Evolutionary conservation across 2,113 vertebrate genomes (phyloP).

Genomic region (Chaetops frenatus): DNA sequence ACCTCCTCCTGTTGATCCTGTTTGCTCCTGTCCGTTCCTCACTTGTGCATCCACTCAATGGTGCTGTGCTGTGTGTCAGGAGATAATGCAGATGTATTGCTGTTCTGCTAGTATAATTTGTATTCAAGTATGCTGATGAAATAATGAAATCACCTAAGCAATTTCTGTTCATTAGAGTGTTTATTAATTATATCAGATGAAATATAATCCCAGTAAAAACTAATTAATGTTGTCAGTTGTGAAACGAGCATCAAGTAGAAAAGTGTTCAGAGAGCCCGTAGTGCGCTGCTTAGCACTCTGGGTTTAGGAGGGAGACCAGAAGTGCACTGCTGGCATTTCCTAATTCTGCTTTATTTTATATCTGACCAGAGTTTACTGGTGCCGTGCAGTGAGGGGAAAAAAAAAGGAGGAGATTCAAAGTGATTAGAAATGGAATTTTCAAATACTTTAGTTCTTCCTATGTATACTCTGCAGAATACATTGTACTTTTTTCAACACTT

Average conservation of each 20-base stretch:
- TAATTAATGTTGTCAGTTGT: constrained; percentile 3
- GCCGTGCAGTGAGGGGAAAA: constrained; percentile 13
- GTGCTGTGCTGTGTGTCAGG: constrained; percentile 69
- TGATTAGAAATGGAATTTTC: constrained; percentile 60
- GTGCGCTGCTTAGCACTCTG: background rate
- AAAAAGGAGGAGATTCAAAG: constrained; percentile 18
- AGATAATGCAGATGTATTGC: constrained; percentile 54
- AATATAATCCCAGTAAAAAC: constrained; percentile 32
- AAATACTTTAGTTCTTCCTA: constrained; percentile 62
- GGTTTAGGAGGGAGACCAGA: background rate
- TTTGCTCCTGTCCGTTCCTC: constrained; percentile 1
- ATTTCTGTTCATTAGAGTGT: constrained; percentile 52
- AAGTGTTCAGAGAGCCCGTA: background rate
- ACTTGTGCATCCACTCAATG: constrained; percentile 39
- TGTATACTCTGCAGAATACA: constrained; percentile 58
- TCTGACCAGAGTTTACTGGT: constrained; percentile 37
- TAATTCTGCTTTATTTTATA: constrained; percentile 7
- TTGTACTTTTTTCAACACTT: constrained; percentile 69
- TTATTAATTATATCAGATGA: constrained; percentile 43
- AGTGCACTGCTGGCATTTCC: constrained; percentile 31
- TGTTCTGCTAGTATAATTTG: constrained; percentile 50
- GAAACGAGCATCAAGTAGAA: constrained; percentile 7
- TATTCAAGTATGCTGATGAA: constrained; percentile 56
- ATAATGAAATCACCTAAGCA: constrained; percentile 51
- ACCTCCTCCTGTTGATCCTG: constrained; percentile 25